These are phyloP conservation scores for Acrobeloides nanus DNA, from an alignment of 2,888 invertebrate genomes.

Conservation along the genomic window DNA sequence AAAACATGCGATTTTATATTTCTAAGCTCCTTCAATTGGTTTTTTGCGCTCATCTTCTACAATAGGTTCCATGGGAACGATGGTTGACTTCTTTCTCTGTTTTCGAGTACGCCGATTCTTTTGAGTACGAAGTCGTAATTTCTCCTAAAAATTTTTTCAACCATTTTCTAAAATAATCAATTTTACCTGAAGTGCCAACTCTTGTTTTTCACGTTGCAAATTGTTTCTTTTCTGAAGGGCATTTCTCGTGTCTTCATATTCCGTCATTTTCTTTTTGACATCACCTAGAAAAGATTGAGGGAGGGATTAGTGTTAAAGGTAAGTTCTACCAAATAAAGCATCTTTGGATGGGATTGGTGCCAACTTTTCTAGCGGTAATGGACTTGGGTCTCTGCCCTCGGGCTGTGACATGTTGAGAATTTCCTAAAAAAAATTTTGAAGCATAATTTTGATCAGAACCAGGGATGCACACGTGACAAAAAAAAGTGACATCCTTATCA, in stretches of 20 bases:
- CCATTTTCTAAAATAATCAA: not conserved
- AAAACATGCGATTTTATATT: no score
- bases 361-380: constrained; percentile 54
- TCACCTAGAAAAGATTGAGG: constrained; percentile 35
- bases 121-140: constrained; percentile 35
- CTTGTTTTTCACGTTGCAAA: constrained; percentile 40
- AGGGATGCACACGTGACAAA: no score
- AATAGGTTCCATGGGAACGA: no score
- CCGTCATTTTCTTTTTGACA: constrained; percentile 44
- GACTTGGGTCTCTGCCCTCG: constrained; percentile 38
- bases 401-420: constrained; percentile 43
- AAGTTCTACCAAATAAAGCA: constrained; percentile 57
- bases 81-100: constrained; percentile 21
- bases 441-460: not conserved
- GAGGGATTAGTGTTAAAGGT: not conserved
- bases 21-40: no score
- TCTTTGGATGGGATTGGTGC: constrained; percentile 57
- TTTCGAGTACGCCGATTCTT: constrained; percentile 30
- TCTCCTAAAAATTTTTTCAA: constrained; percentile 29
- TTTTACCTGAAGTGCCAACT: constrained; percentile 40
- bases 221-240: constrained; percentile 41
- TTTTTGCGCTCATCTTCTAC: no score
- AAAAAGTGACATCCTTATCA: no score
- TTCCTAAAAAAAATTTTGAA: constrained; percentile 24
- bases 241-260: constrained; percentile 41